Evolutionary conservation across 1,140 invertebrate species (phyloP).

Genomic region (Brachionus calyciflorus): DNA sequence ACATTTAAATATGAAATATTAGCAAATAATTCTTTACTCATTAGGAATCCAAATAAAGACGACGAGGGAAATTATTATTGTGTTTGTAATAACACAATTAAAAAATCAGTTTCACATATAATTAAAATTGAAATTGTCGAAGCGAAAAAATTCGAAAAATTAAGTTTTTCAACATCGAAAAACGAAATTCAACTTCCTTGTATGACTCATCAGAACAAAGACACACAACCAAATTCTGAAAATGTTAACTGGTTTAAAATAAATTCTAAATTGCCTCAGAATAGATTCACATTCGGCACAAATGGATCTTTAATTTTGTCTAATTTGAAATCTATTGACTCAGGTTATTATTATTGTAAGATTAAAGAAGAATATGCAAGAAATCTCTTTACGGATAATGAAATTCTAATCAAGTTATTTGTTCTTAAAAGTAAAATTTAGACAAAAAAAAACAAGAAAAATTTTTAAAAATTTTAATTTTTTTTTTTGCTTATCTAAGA

Average conservation of each 20-base stretch:
- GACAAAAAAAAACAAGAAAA: too few species aligned
- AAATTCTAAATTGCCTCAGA: slow-evolving; percentile 20
- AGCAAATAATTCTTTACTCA: slow-evolving; percentile 36
- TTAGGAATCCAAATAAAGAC: background rate
- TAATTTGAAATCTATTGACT: background rate
- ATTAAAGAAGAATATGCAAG: background rate
- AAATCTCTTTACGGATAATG: background rate
- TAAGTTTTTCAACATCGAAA: background rate
- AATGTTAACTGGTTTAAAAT: slow-evolving; percentile 34
- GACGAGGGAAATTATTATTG: slow-evolving; percentile 36
- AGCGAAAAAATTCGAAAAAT: background rate
- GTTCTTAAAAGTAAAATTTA: slow-evolving; percentile 1
- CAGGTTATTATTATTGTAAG: slow-evolving; percentile 19
- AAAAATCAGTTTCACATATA: background rate
- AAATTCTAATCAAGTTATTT: slow-evolving; percentile 13
- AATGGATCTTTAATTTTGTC: background rate
- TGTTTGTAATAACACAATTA: slow-evolving; percentile 31
- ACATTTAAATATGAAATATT: slow-evolving; percentile 39
- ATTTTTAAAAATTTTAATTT: background rate
- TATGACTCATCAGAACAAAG: background rate
- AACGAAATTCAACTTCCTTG: slow-evolving; percentile 21
- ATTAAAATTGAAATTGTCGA: slow-evolving; percentile 12
- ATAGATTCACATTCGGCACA: background rate
- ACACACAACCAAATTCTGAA: background rate
- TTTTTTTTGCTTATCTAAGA: background rate